A percentile compares a stretch with the other conserved stretches of the same genome.
Conservation (phyloP, 2,113 vertebrate species). For the Erinaceus europaeus region DNA sequence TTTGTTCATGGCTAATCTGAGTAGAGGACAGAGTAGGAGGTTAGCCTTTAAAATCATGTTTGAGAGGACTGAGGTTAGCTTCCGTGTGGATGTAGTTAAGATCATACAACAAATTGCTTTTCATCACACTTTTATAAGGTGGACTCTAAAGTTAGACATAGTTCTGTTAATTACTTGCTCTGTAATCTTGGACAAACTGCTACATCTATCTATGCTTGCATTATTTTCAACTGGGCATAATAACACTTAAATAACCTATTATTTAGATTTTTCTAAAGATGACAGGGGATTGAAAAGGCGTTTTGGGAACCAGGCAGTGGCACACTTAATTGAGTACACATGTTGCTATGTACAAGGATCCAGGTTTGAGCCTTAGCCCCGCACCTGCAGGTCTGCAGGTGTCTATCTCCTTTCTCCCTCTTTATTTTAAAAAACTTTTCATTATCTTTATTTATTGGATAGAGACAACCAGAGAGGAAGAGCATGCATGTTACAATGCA, state of each 20-base stretch:
- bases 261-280: slow-evolving; percentile 23
- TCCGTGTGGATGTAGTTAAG: not conserved
- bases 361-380: too few relatives aligned
- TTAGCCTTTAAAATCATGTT: not conserved
- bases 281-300: not conserved
- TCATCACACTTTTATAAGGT: not conserved
- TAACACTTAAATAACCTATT: not conserved
- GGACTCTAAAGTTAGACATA: not conserved
- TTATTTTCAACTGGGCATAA: not conserved
- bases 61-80: not conserved
- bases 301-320: too few relatives aligned
- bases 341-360: too few relatives aligned
- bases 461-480: too few relatives aligned
- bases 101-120: not conserved
- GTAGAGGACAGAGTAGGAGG: not conserved
- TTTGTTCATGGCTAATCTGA: not conserved
- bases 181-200: not conserved
- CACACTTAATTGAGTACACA: too few relatives aligned
- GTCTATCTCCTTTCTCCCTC: too few relatives aligned
- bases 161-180: not conserved
- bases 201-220: not conserved
- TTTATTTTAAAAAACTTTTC: too few relatives aligned
- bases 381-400: too few relatives aligned
- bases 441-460: too few relatives aligned
- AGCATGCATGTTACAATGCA: too few relatives aligned